Percentiles rank a stretch among this genome's conserved stretches.
These are phyloP conservation scores for Numenius arquata DNA, from an alignment of 2,113 vertebrate species.

Conservation along the genomic window DNA sequence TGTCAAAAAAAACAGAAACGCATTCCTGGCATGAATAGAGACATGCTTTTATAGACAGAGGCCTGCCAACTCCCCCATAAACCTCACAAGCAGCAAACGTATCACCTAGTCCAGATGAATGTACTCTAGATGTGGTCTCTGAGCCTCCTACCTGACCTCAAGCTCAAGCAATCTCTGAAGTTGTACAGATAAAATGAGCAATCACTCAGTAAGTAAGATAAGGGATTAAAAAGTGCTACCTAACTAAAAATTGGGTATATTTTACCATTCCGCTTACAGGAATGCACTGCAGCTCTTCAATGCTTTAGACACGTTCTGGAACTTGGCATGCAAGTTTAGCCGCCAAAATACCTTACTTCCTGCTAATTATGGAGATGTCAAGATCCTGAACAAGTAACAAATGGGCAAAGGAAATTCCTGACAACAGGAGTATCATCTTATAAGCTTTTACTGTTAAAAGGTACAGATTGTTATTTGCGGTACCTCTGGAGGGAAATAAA, in stretches of 20 bases:
- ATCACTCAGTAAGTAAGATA: neutral
- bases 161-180: slow-evolving; percentile 5
- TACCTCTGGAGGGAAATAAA: neutral
- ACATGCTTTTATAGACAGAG: neutral
- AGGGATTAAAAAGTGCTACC: neutral
- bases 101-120: neutral
- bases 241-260: neutral
- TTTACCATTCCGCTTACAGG: slow-evolving; percentile 6
- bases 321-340: neutral
- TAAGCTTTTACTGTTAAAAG: neutral
- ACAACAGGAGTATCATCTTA: neutral
- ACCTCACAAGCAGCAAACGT: neutral
- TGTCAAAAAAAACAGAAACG: neutral
- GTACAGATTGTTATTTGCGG: neutral
- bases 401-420: neutral
- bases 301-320: neutral
- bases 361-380: neutral
- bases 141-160: neutral
- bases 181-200: neutral
- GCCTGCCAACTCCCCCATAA: neutral
- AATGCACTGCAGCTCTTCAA: neutral
- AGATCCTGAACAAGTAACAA: neutral
- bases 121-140: neutral
- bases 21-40: neutral
- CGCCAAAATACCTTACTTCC: neutral